These are phyloP conservation scores for Austrofundulus limnaeus DNA, from an alignment of 2,113 vertebrate genomes.

Conservation along the genomic window DNA sequence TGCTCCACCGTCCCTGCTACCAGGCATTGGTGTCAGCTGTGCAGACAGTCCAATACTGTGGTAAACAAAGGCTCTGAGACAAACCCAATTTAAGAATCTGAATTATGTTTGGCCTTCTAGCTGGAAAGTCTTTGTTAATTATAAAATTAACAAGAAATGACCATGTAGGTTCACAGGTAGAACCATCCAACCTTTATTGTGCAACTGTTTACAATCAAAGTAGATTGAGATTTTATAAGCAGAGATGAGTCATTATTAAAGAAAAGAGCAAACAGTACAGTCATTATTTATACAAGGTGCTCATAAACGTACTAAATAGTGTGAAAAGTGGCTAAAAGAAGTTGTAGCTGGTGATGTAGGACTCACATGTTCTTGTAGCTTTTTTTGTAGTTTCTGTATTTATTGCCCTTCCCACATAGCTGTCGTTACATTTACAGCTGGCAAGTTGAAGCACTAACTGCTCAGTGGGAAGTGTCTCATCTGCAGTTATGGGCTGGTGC, in stretches of 20 bases:
- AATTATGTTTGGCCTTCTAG: neutral
- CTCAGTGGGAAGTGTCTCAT: slow-evolving; percentile 63
- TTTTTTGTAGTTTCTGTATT: slow-evolving; percentile 40
- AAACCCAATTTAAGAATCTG: neutral
- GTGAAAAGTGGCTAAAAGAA: slow-evolving; percentile 34
- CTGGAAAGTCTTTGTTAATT: slow-evolving; percentile 12
- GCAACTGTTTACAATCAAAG: slow-evolving; percentile 17
- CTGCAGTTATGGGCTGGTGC: slow-evolving; percentile 65
- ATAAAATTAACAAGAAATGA: slow-evolving; percentile 29
- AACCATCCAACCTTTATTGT: slow-evolving; percentile 9
- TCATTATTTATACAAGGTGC: slow-evolving; percentile 20
- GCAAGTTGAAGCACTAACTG: slow-evolving; percentile 57
- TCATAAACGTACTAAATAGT: slow-evolving; percentile 40
- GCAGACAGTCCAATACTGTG: slow-evolving; percentile 1
- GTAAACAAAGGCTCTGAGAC: slow-evolving; percentile 14
- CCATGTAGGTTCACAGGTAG: neutral
- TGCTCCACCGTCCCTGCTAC: slow-evolving; percentile 12
- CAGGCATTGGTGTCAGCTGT: slow-evolving; percentile 24
- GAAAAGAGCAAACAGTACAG: slow-evolving; percentile 45
- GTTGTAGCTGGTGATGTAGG: slow-evolving; percentile 16
- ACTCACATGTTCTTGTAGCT: slow-evolving; percentile 11
- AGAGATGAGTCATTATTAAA: slow-evolving; percentile 51
- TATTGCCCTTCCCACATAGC: slow-evolving; percentile 43
- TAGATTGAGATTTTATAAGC: slow-evolving; percentile 37
- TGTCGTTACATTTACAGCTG: slow-evolving; percentile 57